Base-by-base conservation (phyloP, 1,140 invertebrate genomes). In the Drosophila watanabei region DNA sequence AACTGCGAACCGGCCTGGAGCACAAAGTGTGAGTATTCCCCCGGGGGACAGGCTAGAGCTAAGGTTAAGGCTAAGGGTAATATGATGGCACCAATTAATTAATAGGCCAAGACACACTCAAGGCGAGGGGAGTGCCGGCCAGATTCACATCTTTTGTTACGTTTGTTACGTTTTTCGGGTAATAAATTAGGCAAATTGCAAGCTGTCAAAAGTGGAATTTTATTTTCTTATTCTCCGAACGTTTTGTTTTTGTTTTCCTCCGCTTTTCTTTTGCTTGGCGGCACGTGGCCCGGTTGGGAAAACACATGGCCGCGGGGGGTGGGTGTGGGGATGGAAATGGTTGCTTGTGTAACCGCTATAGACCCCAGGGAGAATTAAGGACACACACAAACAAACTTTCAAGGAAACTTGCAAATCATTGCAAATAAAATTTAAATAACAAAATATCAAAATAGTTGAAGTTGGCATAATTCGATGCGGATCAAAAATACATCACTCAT, bases 1-100 rank as follows among this genome's bases (percentile, higher is more conserved):
- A 95, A 95, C 68, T 97, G 97, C 75, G 95, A 96, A 39, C 94
- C 95, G 3, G 94, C 94, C 43, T 97, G 97, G 97, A 97, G 96
- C 82, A 96, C 96, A 3, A 93, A 94, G 87, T 93, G 96, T 95
- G 87, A 95, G 94, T 94, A 77, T 35, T 24, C 18, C 43, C 66
- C 63, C 39, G 24, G 28, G 51, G 30, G 24, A 14, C 43, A n/a
- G 32, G n/a, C 11, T 32, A 32, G 9, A 9, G 41, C 11, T 28
- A 49, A n/a, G 24, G 48, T 16, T n/a, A 20, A 14, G 18, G 5
- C 4, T 52, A 24, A 2, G 52, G 52, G 18, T 32, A 46, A 45
- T 39, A 20, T 37, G 56, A 68, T 46, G 64, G 56, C 51, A 41
- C 37, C 75, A 78, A 78, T 78, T 78, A 78, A 78, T 78, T 78